A percentile compares a stretch with the other conserved stretches of the same genome.
These are phyloP conservation scores for Gymnothorax javanicus DNA, from an alignment of 2,797 vertebrate species.

Conservation along the genomic window DNA sequence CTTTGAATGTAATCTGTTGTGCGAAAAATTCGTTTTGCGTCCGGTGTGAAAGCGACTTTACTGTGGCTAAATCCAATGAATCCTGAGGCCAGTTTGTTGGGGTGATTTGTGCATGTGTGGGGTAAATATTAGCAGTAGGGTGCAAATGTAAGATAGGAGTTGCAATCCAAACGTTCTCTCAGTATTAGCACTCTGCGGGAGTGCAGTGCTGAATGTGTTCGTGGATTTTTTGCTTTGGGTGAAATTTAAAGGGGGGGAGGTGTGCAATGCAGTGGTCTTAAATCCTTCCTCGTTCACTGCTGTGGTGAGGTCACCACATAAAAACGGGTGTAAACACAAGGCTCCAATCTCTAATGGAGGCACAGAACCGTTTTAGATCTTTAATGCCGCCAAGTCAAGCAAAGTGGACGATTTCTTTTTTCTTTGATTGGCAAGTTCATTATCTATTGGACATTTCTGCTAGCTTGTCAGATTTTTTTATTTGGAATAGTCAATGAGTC, in stretches of 20 bases:
- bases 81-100: not conserved
- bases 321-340: not conserved
- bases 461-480: not conserved
- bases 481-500: not conserved
- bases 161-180: not conserved
- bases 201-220: not conserved
- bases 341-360: not conserved
- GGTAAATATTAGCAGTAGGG: not conserved
- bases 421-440: too few relatives aligned
- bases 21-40: too few relatives aligned
- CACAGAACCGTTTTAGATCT: not conserved
- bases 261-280: conserved; percentile 2
- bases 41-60: too few relatives aligned
- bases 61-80: not conserved
- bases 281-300: not conserved
- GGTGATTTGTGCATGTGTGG: not conserved
- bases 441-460: not conserved
- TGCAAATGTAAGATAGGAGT: not conserved
- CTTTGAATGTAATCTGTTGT: too few relatives aligned
- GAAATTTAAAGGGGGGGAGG: not conserved
- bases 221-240: not conserved
- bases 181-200: not conserved
- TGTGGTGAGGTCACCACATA: not conserved
- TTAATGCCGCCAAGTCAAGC: not conserved
- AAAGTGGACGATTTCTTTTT: too few relatives aligned